Evolutionary conservation across 1,140 invertebrate genomes (phyloP), one percentile per base, ranked within the genome.

Genomic region (Bombus turneri): DNA sequence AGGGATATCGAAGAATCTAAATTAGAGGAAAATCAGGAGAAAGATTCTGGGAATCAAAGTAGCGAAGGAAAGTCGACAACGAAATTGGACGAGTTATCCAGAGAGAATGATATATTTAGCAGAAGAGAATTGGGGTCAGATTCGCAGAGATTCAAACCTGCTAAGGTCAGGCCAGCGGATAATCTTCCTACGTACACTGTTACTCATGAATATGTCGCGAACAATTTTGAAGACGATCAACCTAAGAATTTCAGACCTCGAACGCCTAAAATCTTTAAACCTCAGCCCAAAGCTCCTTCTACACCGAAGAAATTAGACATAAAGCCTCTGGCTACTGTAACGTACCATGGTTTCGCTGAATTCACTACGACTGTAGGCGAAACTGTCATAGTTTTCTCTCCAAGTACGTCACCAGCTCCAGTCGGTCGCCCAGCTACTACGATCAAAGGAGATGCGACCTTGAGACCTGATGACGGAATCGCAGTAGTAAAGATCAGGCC

Each of bases 341-440:
- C 98, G 0, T 98, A 99, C 92, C 97, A 97, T 82, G 98, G 98
- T 34, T 99, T 99, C 95, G 98, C 98, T 34, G 98, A 99, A 93
- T 99, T 99, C 91, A 98, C 98, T 1, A 99, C 98, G 0, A 97
- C 97, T 8, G 98, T 99, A 43, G 98, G 98, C 68, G 98, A 98
- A 86, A 99, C 98, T n/a, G 97, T 98, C 2, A 98, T 98, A 86
- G 96, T 98, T 53, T 98, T 98, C 92, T 97, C 97, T 9, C 97
- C 98, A 3, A 97, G 97, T 88, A 98, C 97, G 0, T 92, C 95
- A 13, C 93, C 95, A 2, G 94, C 95, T 10, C 93, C 95, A 41
- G 95, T 95, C 81, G 94, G 94, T 22, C 96, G 96, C 6, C 96
- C 97, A 80, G 96, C 97, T 28, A 97, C 96, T 0, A 97, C 96